Evolutionary conservation across 2,113 vertebrate species (phyloP), one percentile per base, ranked within the genome.

Genomic region (Silurus asotus): DNA sequence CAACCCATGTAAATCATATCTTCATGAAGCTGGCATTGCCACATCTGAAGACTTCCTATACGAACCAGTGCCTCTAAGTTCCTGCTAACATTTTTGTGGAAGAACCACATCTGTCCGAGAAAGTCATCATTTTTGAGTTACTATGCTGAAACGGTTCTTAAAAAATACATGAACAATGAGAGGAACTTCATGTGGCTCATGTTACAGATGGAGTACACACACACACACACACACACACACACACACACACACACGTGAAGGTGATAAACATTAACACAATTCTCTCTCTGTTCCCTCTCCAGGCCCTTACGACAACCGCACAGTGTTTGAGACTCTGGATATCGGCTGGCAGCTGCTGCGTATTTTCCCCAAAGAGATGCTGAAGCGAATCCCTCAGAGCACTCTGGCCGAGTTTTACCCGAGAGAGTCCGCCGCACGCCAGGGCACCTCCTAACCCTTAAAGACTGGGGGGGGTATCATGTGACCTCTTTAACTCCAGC

Each of bases 311-410:
- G 97, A 98, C 90, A 99, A 99, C 86, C 95, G 98, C 92, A 99
- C 95, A 0, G 96, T 99, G 55, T 99, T 91, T 14, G 98, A 99
- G 91, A 99, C 98, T 3, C 93, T 99, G 92, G 98, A 99, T 93
- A 98, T 99, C 15, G 98, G 98, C 79, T 99, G 98, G 98, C 98
- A 99, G 91, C 95, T 99, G 3, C 93, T 99, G 85, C 93, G 98
- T 81, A 99, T 99, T 94, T 99, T 99, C 96, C 98, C 98, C 90
- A 99, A 99, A 94, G 98, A 99, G 92, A 98, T 99, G 97, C 93
- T 99, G 86, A 99, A 99, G 95, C 95, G 98, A 91, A 99, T 99
- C 75, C 98, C 98, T 76, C 97, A 99, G 94, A 96, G 94, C 90
- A 99, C 97, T 0, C 89, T 99, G 93, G 97, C 97, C 0, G 98